Evolutionary conservation across 1,140 invertebrate species (phyloP).

Genomic region (Nephila pilipes): DNA sequence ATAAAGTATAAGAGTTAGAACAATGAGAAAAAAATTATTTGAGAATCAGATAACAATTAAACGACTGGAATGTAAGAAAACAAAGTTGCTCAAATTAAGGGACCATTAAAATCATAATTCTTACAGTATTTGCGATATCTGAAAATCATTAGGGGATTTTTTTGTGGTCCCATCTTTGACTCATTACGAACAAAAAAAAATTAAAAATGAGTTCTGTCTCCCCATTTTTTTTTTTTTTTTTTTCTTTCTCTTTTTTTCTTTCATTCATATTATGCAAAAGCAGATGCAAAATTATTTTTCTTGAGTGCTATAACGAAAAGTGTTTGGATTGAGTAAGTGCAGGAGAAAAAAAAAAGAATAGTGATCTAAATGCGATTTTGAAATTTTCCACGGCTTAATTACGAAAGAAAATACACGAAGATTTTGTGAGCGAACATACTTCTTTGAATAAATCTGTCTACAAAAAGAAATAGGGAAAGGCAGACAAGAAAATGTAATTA

Average conservation of each 20-base stretch:
- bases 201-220: not conserved
- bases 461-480: slow-evolving; percentile 66
- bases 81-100: slow-evolving; percentile 44
- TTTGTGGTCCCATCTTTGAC: slow-evolving; percentile 3
- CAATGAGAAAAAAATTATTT: not conserved
- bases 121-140: slow-evolving; percentile 35
- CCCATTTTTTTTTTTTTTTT: slow-evolving; percentile 4
- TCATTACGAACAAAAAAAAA: slow-evolving; percentile 30
- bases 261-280: not conserved
- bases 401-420: slow-evolving; percentile 48
- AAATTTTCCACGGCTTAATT: slow-evolving; percentile 75
- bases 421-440: slow-evolving; percentile 45
- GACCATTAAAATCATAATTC: slow-evolving; percentile 59
- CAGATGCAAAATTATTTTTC: slow-evolving; percentile 51
- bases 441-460: slow-evolving; percentile 54
- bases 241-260: not conserved
- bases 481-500: slow-evolving; percentile 75
- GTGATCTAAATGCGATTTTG: slow-evolving; percentile 62
- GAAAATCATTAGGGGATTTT: slow-evolving; percentile 72
- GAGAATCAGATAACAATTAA: slow-evolving; percentile 68
- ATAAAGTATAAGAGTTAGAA: not conserved
- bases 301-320: not conserved
- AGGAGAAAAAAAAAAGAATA: slow-evolving; percentile 12
- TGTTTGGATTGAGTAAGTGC: not conserved
- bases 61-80: slow-evolving; percentile 43